Percentiles rank a stretch among this genome's conserved stretches.
These are phyloP conservation scores for Eilema caniola DNA, from an alignment of 2,888 invertebrate genomes.

Conservation along the genomic window DNA sequence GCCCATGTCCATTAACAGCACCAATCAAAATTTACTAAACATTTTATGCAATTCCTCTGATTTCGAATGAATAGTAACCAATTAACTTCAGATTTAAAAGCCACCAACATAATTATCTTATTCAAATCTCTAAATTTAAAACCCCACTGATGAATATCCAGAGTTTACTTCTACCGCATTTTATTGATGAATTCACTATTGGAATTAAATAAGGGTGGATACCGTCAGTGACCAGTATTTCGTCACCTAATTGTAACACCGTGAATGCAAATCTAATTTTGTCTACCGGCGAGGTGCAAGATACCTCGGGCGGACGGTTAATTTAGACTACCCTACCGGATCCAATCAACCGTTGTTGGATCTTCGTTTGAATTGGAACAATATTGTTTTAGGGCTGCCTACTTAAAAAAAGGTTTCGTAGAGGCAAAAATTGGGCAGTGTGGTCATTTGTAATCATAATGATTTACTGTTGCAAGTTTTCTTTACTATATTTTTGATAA, in stretches of 20 bases:
- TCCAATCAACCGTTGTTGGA: constrained; percentile 49
- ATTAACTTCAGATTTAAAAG: too few species aligned
- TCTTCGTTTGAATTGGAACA: constrained; percentile 44
- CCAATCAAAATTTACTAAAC: too few species aligned
- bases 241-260: constrained; percentile 59
- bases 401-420: constrained; percentile 28
- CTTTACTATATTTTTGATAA: neutral
- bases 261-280: constrained; percentile 62
- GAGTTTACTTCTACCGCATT: constrained; percentile 25
- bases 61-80: too few species aligned
- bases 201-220: constrained; percentile 53
- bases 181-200: constrained; percentile 42
- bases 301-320: constrained; percentile 48
- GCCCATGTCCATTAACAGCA: too few species aligned
- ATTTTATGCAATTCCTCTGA: too few species aligned
- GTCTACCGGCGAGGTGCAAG: constrained; percentile 49
- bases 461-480: neutral
- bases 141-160: too few species aligned
- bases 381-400: constrained; percentile 48
- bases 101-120: too few species aligned
- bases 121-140: too few species aligned
- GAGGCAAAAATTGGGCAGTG: neutral
- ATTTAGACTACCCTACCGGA: constrained; percentile 52
- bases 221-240: constrained; percentile 48
- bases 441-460: neutral